Evolutionary conservation across 2,888 invertebrate species (phyloP).

Genomic region (Bugula neritina): DNA sequence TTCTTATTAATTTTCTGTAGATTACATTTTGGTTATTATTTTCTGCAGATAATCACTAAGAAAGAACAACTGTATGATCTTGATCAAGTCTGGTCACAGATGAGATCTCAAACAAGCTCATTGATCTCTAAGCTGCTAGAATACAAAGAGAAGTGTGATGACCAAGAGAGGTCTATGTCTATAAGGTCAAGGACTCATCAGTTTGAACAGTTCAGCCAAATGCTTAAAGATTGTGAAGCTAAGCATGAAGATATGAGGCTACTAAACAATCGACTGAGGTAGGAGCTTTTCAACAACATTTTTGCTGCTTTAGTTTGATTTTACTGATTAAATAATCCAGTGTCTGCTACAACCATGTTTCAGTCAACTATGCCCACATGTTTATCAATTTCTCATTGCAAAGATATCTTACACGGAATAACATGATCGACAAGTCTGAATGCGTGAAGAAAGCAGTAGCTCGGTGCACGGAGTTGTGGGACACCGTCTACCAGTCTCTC

Average conservation of each 20-base stretch:
- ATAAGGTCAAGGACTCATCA: not conserved
- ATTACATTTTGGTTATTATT: too few relatives aligned
- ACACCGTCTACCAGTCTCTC: conserved; percentile 8
- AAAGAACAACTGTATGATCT: conserved; percentile 23
- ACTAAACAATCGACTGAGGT: conserved; percentile 1
- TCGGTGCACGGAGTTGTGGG: conserved; percentile 15
- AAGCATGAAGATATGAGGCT: conserved; percentile 22
- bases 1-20: too few relatives aligned
- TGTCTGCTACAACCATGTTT: too few relatives aligned
- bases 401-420: not conserved
- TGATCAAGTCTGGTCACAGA: conserved; percentile 5
- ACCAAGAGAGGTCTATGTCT: not conserved
- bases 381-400: too few relatives aligned
- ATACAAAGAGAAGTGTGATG: conserved; percentile 11
- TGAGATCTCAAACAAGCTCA: conserved; percentile 3
- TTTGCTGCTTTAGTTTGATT: not conserved
- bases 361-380: too few relatives aligned
- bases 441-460: not conserved
- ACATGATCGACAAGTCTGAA: conserved; percentile 7
- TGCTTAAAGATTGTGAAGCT: conserved; percentile 8
- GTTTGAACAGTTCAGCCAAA: not conserved
- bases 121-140: not conserved
- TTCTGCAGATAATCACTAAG: not conserved
- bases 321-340: too few relatives aligned
- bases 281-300: not conserved